Percentiles rank a stretch among this genome's conserved stretches.
Evolutionary conservation across 2,888 invertebrate species (phyloP).

Genomic region (Andricus curvator): DNA sequence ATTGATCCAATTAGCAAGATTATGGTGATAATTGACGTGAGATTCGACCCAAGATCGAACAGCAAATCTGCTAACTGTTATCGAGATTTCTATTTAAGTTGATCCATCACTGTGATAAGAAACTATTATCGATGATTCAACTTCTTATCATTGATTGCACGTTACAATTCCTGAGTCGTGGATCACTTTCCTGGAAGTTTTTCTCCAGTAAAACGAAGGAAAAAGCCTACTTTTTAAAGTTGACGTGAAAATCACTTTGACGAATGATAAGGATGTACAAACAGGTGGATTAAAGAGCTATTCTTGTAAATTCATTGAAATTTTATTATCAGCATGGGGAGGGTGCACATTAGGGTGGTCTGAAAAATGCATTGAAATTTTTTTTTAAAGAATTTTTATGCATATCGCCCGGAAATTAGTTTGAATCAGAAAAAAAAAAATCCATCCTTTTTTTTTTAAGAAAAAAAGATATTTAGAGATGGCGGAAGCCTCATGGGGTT

Average conservation of each 20-base stretch:
- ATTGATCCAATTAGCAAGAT: not conserved
- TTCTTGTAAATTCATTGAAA: not conserved
- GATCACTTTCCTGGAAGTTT: not conserved
- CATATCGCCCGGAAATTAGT: no score
- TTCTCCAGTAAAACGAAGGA: not conserved
- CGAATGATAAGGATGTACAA: not conserved
- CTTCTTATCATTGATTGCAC: constrained; percentile 10
- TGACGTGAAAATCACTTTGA: not conserved
- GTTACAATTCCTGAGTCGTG: not conserved
- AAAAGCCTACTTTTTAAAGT: not conserved
- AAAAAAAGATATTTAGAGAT: no score
- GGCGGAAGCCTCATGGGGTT: no score
- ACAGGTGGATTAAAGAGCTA: not conserved
- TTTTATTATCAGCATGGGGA: not conserved
- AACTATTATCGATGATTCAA: constrained; percentile 32
- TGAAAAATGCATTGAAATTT: no score
- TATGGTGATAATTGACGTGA: not conserved
- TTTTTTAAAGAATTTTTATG: no score
- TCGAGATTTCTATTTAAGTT: constrained; percentile 28
- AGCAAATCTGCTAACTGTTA: not conserved
- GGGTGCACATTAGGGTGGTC: no score
- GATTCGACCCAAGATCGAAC: not conserved
- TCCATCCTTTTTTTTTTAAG: no score
- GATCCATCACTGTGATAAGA: constrained; percentile 10
- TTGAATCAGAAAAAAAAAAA: no score